Base-by-base conservation (phyloP, 2,888 invertebrate species). In the Deilephila porcellus region DNA sequence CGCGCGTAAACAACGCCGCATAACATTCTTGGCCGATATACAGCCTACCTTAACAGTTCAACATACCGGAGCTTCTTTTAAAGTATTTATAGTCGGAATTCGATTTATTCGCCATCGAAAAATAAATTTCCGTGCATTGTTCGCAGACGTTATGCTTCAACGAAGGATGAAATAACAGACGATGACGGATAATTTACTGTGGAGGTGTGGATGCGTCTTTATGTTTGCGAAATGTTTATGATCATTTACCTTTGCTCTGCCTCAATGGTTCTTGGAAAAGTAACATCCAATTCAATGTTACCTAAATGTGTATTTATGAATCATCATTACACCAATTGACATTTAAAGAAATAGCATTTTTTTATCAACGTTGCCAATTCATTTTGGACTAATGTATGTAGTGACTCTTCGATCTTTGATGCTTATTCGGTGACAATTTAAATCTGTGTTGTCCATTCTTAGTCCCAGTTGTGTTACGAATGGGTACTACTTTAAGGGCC, bases 21-120 rank as follows among this genome's bases (percentile, higher is more conserved):
- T 52, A 63, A 20, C n/a, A 20, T 64, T 64, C 64, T 64, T n/a
- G 56, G n/a, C 56, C n/a, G 56, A 56, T 56, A 56, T 56, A 56
- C 17, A 56, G n/a, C 5, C n/a, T n/a, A 56, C 56, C 17, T 56
- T 56, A 56, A 56, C 56, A n/a, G 56, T 56, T 56, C 19, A 56
- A 17, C 64, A 37, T 37, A 37, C 34, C 63, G 62, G 6, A 62
- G n/a, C 6, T 37, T 34, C 74, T 70, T 71, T 80, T 79, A 78
- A 80, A 78, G 73, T 74, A 81, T 78, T 73, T 74, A 70, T 53
- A 71, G n/a, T 56, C 70, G 56, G 20, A 71, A 71, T 59, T 32
- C 56, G 56, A 59, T 59, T 71, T 59, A 71, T 56, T 59, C 34
- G 3, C 29, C 53, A 53, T 32, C 19, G 29, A 56, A 29, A 71